Percentiles rank a stretch among this genome's conserved stretches.
phyloP scores from a whole-genome alignment of 2,797 vertebrate genomes.

The Rhinatrema bivittatum region DNA sequence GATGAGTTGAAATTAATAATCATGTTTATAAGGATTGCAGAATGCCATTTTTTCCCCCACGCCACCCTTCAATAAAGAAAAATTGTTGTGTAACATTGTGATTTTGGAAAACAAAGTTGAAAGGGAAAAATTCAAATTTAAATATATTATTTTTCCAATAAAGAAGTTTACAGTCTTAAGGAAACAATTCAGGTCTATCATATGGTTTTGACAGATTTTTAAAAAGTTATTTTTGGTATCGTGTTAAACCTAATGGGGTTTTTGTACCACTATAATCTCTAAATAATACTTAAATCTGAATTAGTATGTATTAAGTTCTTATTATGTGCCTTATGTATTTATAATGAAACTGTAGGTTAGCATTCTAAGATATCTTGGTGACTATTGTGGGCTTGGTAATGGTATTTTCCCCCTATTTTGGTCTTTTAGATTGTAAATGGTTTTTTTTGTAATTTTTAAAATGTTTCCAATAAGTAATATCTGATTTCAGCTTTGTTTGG shows the following conservation, averaged over 20 bases:
- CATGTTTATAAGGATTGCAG: slow-evolving; percentile 14
- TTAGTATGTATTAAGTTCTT: slow-evolving; percentile 70
- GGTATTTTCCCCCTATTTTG: slow-evolving; percentile 37
- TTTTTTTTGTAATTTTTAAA: slow-evolving; percentile 47
- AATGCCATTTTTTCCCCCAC: slow-evolving; percentile 19
- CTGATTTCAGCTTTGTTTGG: slow-evolving; percentile 44
- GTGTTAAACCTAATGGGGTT: slow-evolving; percentile 59
- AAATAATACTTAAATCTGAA: slow-evolving; percentile 64
- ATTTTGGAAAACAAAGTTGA: slow-evolving; percentile 35
- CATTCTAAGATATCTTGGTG: slow-evolving; percentile 59
- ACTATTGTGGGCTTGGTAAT: slow-evolving; percentile 59
- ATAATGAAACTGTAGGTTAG: slow-evolving; percentile 62
- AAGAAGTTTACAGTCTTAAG: slow-evolving; percentile 65
- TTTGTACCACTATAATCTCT: slow-evolving; percentile 72
- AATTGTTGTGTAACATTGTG: slow-evolving; percentile 15
- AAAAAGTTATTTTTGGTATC: slow-evolving; percentile 77
- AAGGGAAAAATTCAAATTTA: slow-evolving; percentile 35
- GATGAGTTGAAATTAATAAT: slow-evolving; percentile 2
- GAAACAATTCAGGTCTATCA: slow-evolving; percentile 71
- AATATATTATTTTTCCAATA: slow-evolving; percentile 42
- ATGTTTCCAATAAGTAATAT: slow-evolving; percentile 45
- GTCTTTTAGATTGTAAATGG: slow-evolving; percentile 45
- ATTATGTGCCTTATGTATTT: slow-evolving; percentile 78
- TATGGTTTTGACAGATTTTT: slow-evolving; percentile 72
- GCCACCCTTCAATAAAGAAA: too few relatives aligned